Conservation (phyloP, 2,113 vertebrate genomes). For the Donacobius atricapilla region DNA sequence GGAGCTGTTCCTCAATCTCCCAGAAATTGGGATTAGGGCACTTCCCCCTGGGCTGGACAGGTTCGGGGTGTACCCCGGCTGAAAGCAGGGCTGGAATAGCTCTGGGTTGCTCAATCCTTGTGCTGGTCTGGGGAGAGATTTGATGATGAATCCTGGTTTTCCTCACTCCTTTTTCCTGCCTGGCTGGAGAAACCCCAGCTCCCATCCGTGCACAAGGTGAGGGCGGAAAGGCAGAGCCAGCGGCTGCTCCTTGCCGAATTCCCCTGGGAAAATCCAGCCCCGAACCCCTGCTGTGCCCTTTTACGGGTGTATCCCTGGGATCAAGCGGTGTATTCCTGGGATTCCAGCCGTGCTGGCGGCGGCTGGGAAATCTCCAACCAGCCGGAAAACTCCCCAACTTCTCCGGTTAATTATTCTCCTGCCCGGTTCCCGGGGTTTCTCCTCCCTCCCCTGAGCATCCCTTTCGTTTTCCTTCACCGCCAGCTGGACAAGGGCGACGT, state of each 20-base stretch:
- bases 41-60: neutral
- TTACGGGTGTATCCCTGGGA: too few relatives aligned
- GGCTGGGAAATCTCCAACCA: neutral
- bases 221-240: neutral
- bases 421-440: neutral
- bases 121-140: neutral
- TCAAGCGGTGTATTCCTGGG: neutral
- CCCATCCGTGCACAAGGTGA: fast-evolving
- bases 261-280: neutral
- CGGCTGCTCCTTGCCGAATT: neutral
- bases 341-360: fast-evolving
- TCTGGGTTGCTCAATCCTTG: neutral
- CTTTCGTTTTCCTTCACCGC: neutral
- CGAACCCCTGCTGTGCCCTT: fast-evolving
- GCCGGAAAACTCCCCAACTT: fast-evolving
- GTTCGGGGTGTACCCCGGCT: neutral
- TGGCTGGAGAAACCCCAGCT: neutral
- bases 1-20: neutral
- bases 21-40: fast-evolving
- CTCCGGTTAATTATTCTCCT: neutral
- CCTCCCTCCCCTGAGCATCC: neutral
- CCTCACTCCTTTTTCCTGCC: neutral
- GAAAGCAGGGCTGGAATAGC: neutral
- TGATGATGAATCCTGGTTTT: neutral
- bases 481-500: constrained; percentile 95